Conservation (phyloP, 2,888 invertebrate genomes). For the Onthophagus sagittarius region DNA sequence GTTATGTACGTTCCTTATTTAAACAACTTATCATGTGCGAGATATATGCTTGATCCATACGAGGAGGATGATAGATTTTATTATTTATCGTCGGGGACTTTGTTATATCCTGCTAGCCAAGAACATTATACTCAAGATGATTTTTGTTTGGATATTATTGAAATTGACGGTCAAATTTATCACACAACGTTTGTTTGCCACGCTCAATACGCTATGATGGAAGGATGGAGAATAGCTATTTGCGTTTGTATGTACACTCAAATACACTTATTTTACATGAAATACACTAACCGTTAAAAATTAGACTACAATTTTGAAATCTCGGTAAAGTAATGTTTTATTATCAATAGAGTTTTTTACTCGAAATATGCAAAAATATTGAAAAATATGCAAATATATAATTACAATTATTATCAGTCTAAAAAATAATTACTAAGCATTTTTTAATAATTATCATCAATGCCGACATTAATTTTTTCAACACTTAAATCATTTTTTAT, state of each 20-base stretch:
- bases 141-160: conserved; percentile 34
- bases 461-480: too few species aligned
- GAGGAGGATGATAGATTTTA: conserved; percentile 27
- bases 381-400: too few species aligned
- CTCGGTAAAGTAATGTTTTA: too few species aligned
- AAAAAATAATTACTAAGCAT: too few species aligned
- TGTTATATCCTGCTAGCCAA: conserved; percentile 28
- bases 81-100: conserved; percentile 31
- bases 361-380: too few species aligned
- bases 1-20: conserved; percentile 28
- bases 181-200: conserved; percentile 24
- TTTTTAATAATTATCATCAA: too few species aligned
- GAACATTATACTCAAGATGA: conserved; percentile 31
- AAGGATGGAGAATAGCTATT: background rate
- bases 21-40: conserved; percentile 23
- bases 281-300: background rate
- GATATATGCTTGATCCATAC: conserved; percentile 26
- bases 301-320: too few species aligned
- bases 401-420: too few species aligned
- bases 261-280: too few species aligned
- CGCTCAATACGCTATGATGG: background rate
- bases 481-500: too few species aligned
- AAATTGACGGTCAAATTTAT: conserved; percentile 21
- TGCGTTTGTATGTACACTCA: conserved; percentile 2
- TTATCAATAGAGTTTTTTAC: too few species aligned